phyloP scores from a whole-genome alignment of 2,888 invertebrate species.

The Chaetogeoica ovagalla region DNA sequence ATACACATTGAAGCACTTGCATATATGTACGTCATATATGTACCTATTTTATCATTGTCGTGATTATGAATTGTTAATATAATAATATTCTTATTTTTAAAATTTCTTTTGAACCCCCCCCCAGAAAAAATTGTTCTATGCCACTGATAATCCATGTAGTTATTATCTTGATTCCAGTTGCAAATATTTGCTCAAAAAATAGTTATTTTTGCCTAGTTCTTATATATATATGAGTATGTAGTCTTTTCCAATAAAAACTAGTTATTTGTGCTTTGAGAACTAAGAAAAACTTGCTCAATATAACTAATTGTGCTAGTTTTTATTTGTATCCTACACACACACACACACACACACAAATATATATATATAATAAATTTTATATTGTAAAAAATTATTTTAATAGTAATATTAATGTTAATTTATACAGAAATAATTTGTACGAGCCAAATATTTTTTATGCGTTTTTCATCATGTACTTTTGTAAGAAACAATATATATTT shows the following conservation, averaged over 20 bases:
- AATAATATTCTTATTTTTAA: too few relatives aligned
- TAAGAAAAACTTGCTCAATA: background rate
- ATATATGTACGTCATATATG: too few relatives aligned
- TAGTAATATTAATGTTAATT: background rate
- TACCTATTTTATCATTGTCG: too few relatives aligned
- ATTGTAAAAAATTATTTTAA: background rate
- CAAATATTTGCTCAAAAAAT: constrained; percentile 1
- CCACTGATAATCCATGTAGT: too few relatives aligned
- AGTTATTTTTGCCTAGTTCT: too few relatives aligned
- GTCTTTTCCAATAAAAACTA: background rate
- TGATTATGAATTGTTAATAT: too few relatives aligned
- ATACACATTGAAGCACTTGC: too few relatives aligned
- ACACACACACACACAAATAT: background rate
- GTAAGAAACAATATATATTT: background rate
- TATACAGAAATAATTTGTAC: background rate
- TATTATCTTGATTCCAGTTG: background rate
- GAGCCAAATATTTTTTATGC: constrained; percentile 22
- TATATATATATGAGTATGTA: too few relatives aligned
- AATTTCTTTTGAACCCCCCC: too few relatives aligned
- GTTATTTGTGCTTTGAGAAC: background rate
- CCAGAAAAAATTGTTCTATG: too few relatives aligned
- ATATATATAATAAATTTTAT: background rate
- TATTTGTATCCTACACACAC: background rate
- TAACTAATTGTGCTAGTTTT: background rate
- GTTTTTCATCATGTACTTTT: constrained; percentile 2